Conservation (phyloP, 2,797 vertebrate genomes). For the Spinus olivaceus region DNA sequence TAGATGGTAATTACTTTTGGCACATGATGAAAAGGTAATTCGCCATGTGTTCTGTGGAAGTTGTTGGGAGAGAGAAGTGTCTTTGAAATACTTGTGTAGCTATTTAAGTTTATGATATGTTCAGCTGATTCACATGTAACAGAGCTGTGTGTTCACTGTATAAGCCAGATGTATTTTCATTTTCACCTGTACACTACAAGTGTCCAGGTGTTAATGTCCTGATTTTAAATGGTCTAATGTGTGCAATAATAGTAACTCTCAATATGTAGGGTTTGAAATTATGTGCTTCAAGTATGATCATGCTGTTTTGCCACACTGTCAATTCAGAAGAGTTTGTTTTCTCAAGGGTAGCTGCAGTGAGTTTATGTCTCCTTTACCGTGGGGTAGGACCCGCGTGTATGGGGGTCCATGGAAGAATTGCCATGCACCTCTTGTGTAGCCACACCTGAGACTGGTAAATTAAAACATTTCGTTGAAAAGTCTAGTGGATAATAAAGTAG, state of each 20-base stretch:
- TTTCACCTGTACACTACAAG: background rate
- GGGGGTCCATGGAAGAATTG: background rate
- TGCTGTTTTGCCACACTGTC: background rate
- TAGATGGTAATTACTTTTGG: background rate
- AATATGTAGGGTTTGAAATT: rapidly evolving
- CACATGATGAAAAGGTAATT: background rate
- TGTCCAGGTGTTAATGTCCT: background rate
- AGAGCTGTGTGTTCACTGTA: background rate
- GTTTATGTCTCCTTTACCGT: background rate
- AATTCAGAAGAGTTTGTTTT: background rate
- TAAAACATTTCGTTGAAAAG: background rate
- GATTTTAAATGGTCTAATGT: background rate
- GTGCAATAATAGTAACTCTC: background rate
- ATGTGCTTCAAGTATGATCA: background rate
- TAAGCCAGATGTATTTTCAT: background rate
- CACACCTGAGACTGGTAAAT: background rate
- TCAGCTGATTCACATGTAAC: background rate
- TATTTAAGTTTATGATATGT: background rate
- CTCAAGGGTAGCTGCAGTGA: background rate
- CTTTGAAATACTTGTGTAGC: background rate
- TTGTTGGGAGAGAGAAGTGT: background rate
- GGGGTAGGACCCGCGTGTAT: rapidly evolving
- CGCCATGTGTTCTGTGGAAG: background rate
- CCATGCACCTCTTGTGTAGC: background rate
- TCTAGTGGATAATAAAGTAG: background rate